Evolutionary conservation across 2,797 vertebrate genomes (phyloP), one percentile per base, ranked within the genome.

Genomic region (Cichlasoma orientale): DNA sequence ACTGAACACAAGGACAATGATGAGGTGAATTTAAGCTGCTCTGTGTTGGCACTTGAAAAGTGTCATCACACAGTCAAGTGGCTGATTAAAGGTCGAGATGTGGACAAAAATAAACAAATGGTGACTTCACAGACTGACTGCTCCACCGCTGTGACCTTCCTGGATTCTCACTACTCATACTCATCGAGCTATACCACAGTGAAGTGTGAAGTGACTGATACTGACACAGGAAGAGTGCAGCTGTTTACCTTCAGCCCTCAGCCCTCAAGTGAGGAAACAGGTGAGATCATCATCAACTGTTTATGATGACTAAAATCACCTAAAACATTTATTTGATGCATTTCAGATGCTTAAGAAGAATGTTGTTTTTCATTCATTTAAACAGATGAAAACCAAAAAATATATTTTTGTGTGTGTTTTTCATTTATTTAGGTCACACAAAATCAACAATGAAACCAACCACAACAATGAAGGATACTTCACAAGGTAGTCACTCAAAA

Each of bases 31-130:
- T 38, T 59, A 21, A 59, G 0, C 7, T 59, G 57, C 57, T 38
- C n/a, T 59, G 57, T 59, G 57, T 0, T 38, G 57, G 14, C 0
- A 14, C 0, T 21, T 59, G 4, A 0, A 23, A 0, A 9, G 2
- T 59, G 58, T 9, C 12, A 5, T 61, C n/a, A 61, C n/a, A 59
- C 57, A 59, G 0, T 59, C 33, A 59, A 59, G 33, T 59, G 29
- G 29, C 29, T 31, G 29, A 31, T 31, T 5, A 6, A 31, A 31
- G 29, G 5, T 31, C 29, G 29, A 31, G 29, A 31, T 31, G 5
- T 31, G 29, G 5, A 4, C 29, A 31, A 31, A 31, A 31, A 31
- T 31, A 31, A 31, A 31, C 29, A 31, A 31, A 31, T 6, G 29
- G 29, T 31, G 29, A 31, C 29, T 6, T 31, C 29, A 31, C 29